These are phyloP conservation scores for Cremastinae sp. DNA, from an alignment of 2,888 invertebrate genomes.

Conservation along the genomic window DNA sequence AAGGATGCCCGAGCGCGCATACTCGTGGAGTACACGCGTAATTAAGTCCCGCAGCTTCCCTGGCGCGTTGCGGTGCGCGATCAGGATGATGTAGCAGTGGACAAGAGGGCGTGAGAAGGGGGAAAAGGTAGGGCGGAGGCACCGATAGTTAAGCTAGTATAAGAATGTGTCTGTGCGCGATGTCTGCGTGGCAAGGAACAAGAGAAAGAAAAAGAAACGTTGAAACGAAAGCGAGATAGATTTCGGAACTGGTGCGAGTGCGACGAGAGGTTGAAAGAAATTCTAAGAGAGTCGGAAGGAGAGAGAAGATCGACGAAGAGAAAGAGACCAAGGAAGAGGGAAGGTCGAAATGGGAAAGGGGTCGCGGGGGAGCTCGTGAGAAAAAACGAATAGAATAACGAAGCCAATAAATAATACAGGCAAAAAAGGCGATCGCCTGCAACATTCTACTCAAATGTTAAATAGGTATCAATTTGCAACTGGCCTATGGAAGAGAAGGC, in stretches of 20 bases:
- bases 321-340: conserved; percentile 19
- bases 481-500: conserved; percentile 67
- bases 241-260: conserved; percentile 11
- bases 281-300: conserved; percentile 31
- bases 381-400: conserved; percentile 69
- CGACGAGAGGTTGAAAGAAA: conserved; percentile 15
- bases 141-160: conserved; percentile 49
- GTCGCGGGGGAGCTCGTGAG: conserved; percentile 36
- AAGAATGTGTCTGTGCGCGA: conserved; percentile 44
- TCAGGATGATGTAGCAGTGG: conserved; percentile 45
- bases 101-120: conserved; percentile 56
- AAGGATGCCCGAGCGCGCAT: conserved; percentile 39
- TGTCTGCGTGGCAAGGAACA: conserved; percentile 29
- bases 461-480: conserved; percentile 79
- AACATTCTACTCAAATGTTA: conserved; percentile 79
- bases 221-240: conserved; percentile 63
- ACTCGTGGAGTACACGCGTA: conserved; percentile 72
- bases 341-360: conserved; percentile 29
- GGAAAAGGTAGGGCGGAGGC: conserved; percentile 51
- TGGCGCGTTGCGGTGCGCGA: conserved; percentile 67
- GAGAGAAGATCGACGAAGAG: conserved; percentile 36
- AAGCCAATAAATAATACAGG: conserved; percentile 76
- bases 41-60: conserved; percentile 77
- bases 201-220: conserved; percentile 24
- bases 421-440: conserved; percentile 78